Base-by-base conservation (phyloP, 2,113 vertebrate genomes). In the Lepus americanus region DNA sequence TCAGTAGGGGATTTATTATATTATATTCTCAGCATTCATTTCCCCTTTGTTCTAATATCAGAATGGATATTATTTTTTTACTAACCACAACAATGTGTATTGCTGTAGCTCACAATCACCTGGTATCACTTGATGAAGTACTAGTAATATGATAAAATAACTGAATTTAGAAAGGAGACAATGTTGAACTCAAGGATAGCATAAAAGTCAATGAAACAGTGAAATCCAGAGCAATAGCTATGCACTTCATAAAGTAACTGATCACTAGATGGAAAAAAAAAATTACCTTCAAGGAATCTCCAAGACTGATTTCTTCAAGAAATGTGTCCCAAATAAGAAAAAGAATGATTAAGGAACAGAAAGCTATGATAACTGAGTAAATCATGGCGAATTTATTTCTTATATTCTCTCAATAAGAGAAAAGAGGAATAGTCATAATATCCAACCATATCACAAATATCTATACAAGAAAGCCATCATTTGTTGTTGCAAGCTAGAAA, bases 81-180 rank as follows among this genome's bases (percentile, higher is more conserved):
- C 49, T 66, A 92, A 76, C 1, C 9, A 81, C 61, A 92, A 81
- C 81, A 78, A 61, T n/a, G 3, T 82, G 1, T 69, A 77, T 23
- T 44, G n/a, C 17, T 16, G 20, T 69, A 82, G 17, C 6, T 92
- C 25, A 16, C 12, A 76, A 31, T 87, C 16, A 90, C 7, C 1
- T 39, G 83, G 90, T 89, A 67, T 72, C 49, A 95, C 59, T n/a
- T 70, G 36, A 83, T 86, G n/a, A 86, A 82, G 6, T 72, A 66
- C 22, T 92, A 59, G 55, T 16, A 59, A 13, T 59, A 19, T 53
- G 88, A n/a, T 84, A n/a, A 90, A 87, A 67, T 27, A 61, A 94
- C 31, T 74, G 39, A 93, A 92, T 92, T 14, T 92, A 89, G 31
- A 91, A 64, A 59, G 13, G 78, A 1, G 22, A 92, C 94, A 66